Base-by-base conservation (phyloP, 2,888 invertebrate species). In the Hemistola chrysoprasaria region DNA sequence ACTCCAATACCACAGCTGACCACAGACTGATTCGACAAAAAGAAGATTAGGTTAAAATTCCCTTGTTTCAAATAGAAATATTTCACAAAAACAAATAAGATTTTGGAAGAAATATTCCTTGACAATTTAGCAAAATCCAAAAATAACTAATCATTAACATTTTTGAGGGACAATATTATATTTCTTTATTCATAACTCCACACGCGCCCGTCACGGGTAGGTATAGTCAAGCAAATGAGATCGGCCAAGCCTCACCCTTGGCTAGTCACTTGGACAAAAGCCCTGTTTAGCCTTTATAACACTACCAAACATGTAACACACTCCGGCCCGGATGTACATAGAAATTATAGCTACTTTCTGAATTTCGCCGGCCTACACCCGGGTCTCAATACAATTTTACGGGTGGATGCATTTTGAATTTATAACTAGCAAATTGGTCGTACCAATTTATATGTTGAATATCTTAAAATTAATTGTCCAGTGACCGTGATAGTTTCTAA, bases 361-460 rank as follows among this genome's bases (percentile, higher is more conserved):
- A 65, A 65, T 58, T 62, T 52, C 62, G 59, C 50, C 67, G 74
- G 64, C 56, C 75, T 62, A 62, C 22, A 65, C 67, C 63, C 56
- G 77, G 79, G 79, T 72, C 77, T 74, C 83, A 70, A 84, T 81
- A 86, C 86, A 86, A 86, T 87, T 87, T 85, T 81, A 73, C 77
- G 82, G 72, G 65, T 65, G 82, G 77, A 81, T 85, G 83, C 83
- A 84, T 82, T 85, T 85, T 81, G 86, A 86, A 87, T 87, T 87
- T 86, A 86, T 87, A 86, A 87, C 86, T 74, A 84, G 79, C 76
- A 83, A 87, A 86, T 85, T 84, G 87, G 75, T 76, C 71, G 74
- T 73, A 74, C 73, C 79, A 80, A 82, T 84, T 82, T 82, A 76
- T 82, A 78, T 72, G 77, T 76, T 73, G 80, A 80, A 86, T 84